Evolutionary conservation across 2,888 invertebrate genomes (phyloP).

Genomic region (Aphelenchoides bicaudatus): DNA sequence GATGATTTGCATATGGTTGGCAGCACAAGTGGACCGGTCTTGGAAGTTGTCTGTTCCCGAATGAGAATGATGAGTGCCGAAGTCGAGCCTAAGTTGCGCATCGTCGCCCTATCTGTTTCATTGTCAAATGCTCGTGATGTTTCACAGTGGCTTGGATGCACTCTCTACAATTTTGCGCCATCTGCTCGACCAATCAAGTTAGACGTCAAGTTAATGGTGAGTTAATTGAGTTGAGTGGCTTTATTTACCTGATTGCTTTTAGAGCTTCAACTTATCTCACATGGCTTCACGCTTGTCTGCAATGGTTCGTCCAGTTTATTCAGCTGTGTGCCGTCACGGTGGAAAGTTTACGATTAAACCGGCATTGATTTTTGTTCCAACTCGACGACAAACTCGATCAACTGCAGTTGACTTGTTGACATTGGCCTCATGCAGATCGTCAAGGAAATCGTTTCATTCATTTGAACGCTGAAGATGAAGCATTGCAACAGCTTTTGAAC

Average conservation of each 20-base stretch:
- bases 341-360: slow-evolving; percentile 69
- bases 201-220: slow-evolving; percentile 68
- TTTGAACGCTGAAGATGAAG: slow-evolving; percentile 53
- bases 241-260: slow-evolving; percentile 32
- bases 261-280: slow-evolving; percentile 95
- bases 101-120: slow-evolving; percentile 87
- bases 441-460: slow-evolving; percentile 83
- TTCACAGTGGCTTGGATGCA: slow-evolving; percentile 69
- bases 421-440: slow-evolving; percentile 82
- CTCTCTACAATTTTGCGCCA: slow-evolving; percentile 96
- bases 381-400: slow-evolving; percentile 64
- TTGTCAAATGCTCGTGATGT: slow-evolving; percentile 78
- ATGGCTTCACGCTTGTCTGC: slow-evolving; percentile 90
- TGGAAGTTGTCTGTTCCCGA: slow-evolving; percentile 85
- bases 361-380: slow-evolving; percentile 81
- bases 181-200: slow-evolving; percentile 90
- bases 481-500: slow-evolving; percentile 66
- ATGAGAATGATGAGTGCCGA: slow-evolving; percentile 92
- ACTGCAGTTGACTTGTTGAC: slow-evolving; percentile 93
- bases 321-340: slow-evolving; percentile 79
- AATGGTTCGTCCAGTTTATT: slow-evolving; percentile 96
- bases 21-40: slow-evolving; percentile 71
- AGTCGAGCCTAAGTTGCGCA: slow-evolving; percentile 66
- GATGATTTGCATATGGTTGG: slow-evolving; percentile 81
- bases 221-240: background rate